A percentile compares a stretch with the other conserved stretches of the same genome.
Conservation (phyloP, 2,888 invertebrate genomes). For the Lamellibrachia columna region DNA sequence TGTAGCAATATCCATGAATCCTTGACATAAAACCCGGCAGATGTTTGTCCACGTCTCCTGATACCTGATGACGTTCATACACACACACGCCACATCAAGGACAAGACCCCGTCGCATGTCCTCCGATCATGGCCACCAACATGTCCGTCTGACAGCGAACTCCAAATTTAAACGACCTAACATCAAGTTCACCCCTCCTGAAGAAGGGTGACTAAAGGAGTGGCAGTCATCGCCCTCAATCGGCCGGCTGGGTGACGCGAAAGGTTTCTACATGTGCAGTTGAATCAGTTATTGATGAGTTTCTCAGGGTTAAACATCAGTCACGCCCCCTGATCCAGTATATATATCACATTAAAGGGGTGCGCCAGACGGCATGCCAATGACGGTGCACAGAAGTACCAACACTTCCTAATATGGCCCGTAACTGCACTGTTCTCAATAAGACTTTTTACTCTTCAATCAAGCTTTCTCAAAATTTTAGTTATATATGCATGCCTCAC, state of each 20-base stretch:
- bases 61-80: not conserved
- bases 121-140: not conserved
- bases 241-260: not conserved
- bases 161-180: conserved; percentile 9
- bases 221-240: not conserved
- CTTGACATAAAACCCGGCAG: not conserved
- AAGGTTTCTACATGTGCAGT: not conserved
- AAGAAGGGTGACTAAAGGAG: not conserved
- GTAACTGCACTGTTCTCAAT: not conserved
- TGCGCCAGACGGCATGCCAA: not conserved
- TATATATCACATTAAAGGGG: not conserved
- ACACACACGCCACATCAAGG: not conserved
- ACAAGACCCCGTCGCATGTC: not conserved
- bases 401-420: not conserved
- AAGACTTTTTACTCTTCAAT: not conserved
- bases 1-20: not conserved
- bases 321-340: not conserved
- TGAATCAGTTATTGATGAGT: conserved; percentile 3
- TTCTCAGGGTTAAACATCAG: not conserved
- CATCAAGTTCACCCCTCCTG: not conserved
- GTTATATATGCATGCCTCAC: too few species aligned
- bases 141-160: conserved; percentile 6
- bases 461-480: too few species aligned
- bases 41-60: not conserved
- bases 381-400: not conserved